Conservation (phyloP, 1,140 invertebrate species). For the Drosophila lini region DNA sequence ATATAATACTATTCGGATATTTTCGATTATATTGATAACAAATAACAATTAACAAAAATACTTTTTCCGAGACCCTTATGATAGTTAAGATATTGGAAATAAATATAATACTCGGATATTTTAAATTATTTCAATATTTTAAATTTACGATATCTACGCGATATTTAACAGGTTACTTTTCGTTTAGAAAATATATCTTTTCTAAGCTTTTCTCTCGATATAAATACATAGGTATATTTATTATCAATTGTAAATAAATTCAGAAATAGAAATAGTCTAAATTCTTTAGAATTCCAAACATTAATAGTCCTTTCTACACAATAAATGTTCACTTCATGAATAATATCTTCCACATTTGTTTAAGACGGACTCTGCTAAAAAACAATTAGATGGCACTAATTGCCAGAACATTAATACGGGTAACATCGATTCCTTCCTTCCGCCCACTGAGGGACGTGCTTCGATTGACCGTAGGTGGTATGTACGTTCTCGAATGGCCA, state of each 20-base stretch:
- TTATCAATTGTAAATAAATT: not conserved
- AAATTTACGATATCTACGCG: too few relatives aligned
- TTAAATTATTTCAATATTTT: too few relatives aligned
- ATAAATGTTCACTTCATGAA: conserved; percentile 56
- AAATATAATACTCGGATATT: too few relatives aligned
- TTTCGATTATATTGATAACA: too few relatives aligned
- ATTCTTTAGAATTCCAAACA: not conserved
- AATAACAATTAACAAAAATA: not conserved
- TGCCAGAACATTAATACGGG: conserved; percentile 63
- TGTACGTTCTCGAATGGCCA: conserved; percentile 23
- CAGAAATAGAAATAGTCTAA: not conserved
- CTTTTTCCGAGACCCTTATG: not conserved
- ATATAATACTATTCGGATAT: too few relatives aligned
- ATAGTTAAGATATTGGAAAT: too few relatives aligned
- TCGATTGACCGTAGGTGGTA: not conserved
- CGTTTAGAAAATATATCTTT: too few relatives aligned
- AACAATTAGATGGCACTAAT: conserved; percentile 78
- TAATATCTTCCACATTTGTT: conserved; percentile 60
- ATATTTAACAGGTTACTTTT: too few relatives aligned
- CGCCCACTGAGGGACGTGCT: conserved; percentile 7
- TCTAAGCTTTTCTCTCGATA: not conserved
- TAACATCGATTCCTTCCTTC: conserved; percentile 49
- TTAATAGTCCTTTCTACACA: not conserved
- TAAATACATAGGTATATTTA: not conserved
- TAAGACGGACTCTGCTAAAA: conserved; percentile 54